phyloP scores from a whole-genome alignment of 2,113 vertebrate genomes.

The Periophthalmodon schlosseri region DNA sequence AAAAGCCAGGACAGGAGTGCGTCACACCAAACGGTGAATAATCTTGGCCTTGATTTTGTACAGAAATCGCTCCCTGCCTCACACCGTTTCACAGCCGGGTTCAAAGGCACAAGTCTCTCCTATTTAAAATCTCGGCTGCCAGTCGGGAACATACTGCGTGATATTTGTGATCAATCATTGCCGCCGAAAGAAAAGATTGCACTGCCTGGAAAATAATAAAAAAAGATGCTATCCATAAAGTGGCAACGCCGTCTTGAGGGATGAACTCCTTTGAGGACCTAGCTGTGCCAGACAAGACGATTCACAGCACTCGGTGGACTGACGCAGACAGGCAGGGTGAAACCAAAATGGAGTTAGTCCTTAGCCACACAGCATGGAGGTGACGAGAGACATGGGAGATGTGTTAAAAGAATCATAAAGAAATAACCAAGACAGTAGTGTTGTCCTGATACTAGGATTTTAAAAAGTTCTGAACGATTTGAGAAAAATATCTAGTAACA shows the following conservation, averaged over 20 bases:
- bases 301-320: constrained; percentile 42
- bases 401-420: constrained; percentile 11
- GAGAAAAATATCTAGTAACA: no score
- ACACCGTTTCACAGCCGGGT: constrained; percentile 28
- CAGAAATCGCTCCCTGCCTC: constrained; percentile 32
- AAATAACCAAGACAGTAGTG: neutral
- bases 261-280: constrained; percentile 57
- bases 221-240: constrained; percentile 65
- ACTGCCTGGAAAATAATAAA: constrained; percentile 58
- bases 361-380: constrained; percentile 16
- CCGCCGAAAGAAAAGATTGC: constrained; percentile 51
- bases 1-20: constrained; percentile 49
- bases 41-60: constrained; percentile 40
- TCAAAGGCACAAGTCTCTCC: constrained; percentile 47
- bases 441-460: no score
- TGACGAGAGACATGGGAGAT: constrained; percentile 8
- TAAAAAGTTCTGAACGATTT: no score
- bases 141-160: constrained; percentile 51
- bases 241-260: constrained; percentile 49
- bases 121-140: constrained; percentile 51
- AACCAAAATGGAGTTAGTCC: constrained; percentile 44
- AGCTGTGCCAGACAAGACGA: constrained; percentile 46
- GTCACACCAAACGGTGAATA: constrained; percentile 37
- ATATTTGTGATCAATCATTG: constrained; percentile 71
- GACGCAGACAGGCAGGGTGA: constrained; percentile 52